Conservation (phyloP, 1,140 invertebrate genomes). For the Hirudo medicinalis region DNA sequence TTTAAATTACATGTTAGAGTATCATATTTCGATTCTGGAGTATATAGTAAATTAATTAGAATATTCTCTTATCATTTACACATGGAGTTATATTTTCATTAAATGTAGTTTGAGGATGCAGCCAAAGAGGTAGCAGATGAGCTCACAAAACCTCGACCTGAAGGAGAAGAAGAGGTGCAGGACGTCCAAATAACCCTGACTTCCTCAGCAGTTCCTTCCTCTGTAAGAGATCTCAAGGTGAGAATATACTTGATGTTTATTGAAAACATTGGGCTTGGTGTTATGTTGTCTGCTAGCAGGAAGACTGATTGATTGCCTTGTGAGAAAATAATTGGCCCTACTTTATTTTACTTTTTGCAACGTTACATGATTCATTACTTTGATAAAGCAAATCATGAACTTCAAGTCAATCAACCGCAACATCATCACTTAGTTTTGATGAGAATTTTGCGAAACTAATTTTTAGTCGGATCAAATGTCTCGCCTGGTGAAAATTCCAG, state of each 20-base stretch:
- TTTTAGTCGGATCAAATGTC: slow-evolving; percentile 83
- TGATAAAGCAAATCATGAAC: too few relatives aligned
- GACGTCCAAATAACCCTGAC: slow-evolving; percentile 84
- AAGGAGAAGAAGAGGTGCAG: slow-evolving; percentile 74
- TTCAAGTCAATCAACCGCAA: too few relatives aligned
- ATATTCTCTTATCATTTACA: background rate
- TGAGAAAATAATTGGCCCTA: too few relatives aligned
- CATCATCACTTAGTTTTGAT: too few relatives aligned
- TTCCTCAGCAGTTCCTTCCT: slow-evolving; percentile 41
- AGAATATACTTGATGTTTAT: too few relatives aligned
- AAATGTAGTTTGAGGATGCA: slow-evolving; percentile 74
- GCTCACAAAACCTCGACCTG: slow-evolving; percentile 73
- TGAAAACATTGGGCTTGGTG: too few relatives aligned
- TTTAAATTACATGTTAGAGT: slow-evolving; percentile 7
- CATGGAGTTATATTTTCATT: slow-evolving; percentile 23
- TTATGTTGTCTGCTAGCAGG: too few relatives aligned
- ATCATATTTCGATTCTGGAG: background rate
- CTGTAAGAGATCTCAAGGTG: slow-evolving; percentile 19
- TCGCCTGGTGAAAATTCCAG: slow-evolving; percentile 80
- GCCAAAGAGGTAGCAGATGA: slow-evolving; percentile 94
- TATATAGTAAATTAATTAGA: too few relatives aligned
- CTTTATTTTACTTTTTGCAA: too few relatives aligned
- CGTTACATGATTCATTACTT: too few relatives aligned
- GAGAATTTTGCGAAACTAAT: slow-evolving; percentile 13
- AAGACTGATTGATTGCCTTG: too few relatives aligned